A percentile compares a stretch with the other conserved stretches of the same genome.
Evolutionary conservation across 2,113 vertebrate genomes (phyloP).

Genomic region (Pterocles gutturalis): DNA sequence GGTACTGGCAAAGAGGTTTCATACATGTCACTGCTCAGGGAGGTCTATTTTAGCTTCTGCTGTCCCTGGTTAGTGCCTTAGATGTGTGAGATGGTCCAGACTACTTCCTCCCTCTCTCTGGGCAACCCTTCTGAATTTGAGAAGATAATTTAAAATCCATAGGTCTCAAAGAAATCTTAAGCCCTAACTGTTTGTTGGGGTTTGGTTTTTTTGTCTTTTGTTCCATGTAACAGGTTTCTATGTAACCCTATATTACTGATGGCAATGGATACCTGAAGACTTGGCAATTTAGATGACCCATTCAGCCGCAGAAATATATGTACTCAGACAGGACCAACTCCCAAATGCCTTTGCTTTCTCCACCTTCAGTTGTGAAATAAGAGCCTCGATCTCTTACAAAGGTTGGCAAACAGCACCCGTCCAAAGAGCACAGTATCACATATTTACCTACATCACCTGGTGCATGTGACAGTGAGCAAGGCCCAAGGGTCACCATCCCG

Average conservation of each 20-base stretch:
- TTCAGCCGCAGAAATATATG: neutral
- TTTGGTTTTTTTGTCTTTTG: neutral
- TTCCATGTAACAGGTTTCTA: neutral
- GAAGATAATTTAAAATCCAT: neutral
- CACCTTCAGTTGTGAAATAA: neutral
- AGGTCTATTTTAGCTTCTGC: neutral
- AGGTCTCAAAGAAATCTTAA: neutral
- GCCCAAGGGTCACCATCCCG: neutral
- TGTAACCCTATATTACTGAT: fast-evolving
- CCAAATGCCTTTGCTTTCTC: neutral
- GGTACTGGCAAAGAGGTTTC: neutral
- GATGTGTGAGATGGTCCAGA: neutral
- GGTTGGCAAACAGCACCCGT: constrained; percentile 1
- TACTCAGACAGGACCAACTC: neutral
- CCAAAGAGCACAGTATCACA: constrained; percentile 29
- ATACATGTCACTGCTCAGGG: neutral
- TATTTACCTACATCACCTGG: neutral
- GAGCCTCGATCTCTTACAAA: neutral
- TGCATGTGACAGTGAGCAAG: fast-evolving
- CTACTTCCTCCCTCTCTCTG: neutral
- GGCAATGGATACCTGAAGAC: neutral
- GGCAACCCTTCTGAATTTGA: neutral
- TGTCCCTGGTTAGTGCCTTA: neutral
- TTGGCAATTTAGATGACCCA: neutral
- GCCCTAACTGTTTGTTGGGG: neutral